A percentile compares a stretch with the other conserved stretches of the same genome.
Conservation (phyloP, 2,888 invertebrate species). For the Euproctis similis region DNA sequence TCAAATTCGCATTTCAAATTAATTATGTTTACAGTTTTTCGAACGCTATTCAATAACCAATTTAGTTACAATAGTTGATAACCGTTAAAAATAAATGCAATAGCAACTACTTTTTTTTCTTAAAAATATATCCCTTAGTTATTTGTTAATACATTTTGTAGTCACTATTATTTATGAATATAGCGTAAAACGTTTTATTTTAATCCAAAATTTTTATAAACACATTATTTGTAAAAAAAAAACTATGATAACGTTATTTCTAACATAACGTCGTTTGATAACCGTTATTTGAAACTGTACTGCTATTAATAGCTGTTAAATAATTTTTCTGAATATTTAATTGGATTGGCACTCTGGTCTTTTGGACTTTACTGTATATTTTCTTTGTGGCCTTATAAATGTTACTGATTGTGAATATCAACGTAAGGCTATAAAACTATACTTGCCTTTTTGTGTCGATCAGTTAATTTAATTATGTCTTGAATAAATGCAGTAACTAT, state of each 20-base stretch:
- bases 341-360: constrained; percentile 9
- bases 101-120: too few relatives aligned
- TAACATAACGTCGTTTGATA: constrained; percentile 12
- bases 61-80: constrained; percentile 8
- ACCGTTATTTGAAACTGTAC: constrained; percentile 10
- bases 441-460: constrained; percentile 18
- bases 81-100: constrained; percentile 17
- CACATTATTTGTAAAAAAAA: too few relatives aligned
- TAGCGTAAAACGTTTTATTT: constrained; percentile 44
- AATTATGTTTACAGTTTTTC: constrained; percentile 19
- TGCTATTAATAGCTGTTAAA: constrained; percentile 13
- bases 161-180: constrained; percentile 40
- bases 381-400: constrained; percentile 35
- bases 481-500: constrained; percentile 22
- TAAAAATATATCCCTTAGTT: constrained; percentile 31
- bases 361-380: constrained; percentile 17
- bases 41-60: constrained; percentile 18
- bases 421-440: constrained; percentile 19
- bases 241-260: constrained; percentile 13
- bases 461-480: constrained; percentile 21
- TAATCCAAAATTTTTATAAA: constrained; percentile 21
- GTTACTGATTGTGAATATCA: constrained; percentile 24
- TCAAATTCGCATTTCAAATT: constrained; percentile 20
- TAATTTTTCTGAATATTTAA: constrained; percentile 12
- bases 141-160: constrained; percentile 32